Conservation (phyloP, 2,113 vertebrate genomes). For the Scortum barcoo region DNA sequence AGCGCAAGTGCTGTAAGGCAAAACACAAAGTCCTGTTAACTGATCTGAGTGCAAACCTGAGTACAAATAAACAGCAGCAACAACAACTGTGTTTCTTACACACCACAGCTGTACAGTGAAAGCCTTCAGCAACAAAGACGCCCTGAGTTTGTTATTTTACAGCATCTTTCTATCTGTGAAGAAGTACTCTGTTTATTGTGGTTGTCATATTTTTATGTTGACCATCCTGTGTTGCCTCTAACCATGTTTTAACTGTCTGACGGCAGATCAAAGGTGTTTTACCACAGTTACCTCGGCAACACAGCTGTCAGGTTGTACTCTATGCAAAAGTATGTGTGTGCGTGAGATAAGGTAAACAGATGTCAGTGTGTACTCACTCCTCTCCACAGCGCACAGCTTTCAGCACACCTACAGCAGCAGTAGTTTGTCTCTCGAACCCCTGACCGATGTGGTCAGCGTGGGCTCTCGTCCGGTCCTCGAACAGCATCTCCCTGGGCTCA, state of each 20-base stretch:
- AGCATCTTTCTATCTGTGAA: neutral
- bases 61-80: neutral
- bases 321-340: neutral
- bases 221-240: no score
- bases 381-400: conserved; percentile 98
- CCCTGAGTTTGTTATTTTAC: neutral
- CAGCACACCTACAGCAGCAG: conserved; percentile 96
- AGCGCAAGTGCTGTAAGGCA: conserved; percentile 82
- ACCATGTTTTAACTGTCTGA: neutral
- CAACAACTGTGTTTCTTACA: neutral
- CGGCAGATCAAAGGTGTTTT: neutral
- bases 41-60: neutral
- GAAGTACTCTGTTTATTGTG: neutral
- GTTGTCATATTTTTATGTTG: neutral
- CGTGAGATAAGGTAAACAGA: neutral
- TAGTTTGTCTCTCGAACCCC: conserved; percentile 97
- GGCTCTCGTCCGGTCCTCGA: conserved; percentile 97
- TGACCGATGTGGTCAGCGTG: conserved; percentile 99
- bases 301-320: neutral
- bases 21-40: conserved; percentile 22
- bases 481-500: conserved; percentile 98
- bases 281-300: neutral
- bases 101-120: neutral
- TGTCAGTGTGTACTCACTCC: conserved; percentile 84
- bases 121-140: neutral